These are phyloP conservation scores for Sitodiplosis mosellana DNA, from an alignment of 1,140 invertebrate genomes.

Conservation along the genomic window DNA sequence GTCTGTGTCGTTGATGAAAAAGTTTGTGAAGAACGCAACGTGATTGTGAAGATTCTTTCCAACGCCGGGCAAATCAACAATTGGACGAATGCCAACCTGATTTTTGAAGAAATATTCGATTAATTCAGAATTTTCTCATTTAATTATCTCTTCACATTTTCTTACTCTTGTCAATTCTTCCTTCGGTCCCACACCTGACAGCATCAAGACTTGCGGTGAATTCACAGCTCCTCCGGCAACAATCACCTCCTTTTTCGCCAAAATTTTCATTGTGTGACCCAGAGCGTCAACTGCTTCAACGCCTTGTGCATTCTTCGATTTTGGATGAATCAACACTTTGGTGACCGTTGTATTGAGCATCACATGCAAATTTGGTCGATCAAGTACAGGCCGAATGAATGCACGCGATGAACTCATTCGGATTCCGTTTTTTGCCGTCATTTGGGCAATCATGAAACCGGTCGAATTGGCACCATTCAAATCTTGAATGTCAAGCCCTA, in stretches of 20 bases:
- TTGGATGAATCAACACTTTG: conserved; percentile 43
- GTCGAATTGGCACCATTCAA: conserved; percentile 66
- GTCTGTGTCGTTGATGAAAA: conserved; percentile 64
- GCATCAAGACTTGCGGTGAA: conserved; percentile 63
- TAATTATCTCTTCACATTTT: neutral
- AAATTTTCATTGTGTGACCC: conserved; percentile 36
- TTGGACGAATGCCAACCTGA: conserved; percentile 35
- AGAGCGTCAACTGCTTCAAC: conserved; percentile 34
- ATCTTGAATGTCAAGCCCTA: conserved; percentile 61
- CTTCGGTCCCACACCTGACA: conserved; percentile 63
- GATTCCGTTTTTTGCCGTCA: conserved; percentile 71
- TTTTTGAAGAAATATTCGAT: neutral
- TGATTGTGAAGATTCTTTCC: conserved; percentile 80
- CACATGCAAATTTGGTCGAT: conserved; percentile 54
- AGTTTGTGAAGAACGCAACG: conserved; percentile 56
- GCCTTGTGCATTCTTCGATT: conserved; percentile 30
- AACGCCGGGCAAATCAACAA: conserved; percentile 64
- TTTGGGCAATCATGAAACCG: conserved; percentile 71
- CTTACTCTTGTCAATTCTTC: conserved; percentile 39
- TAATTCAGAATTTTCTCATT: neutral
- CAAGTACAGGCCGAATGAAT: conserved; percentile 57
- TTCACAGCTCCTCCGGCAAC: conserved; percentile 53
- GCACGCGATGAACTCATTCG: conserved; percentile 62
- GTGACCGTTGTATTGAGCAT: conserved; percentile 57
- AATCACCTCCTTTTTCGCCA: conserved; percentile 59